phyloP scores from a whole-genome alignment of 2,797 vertebrate species.

The Propithecus deckenii region DNA sequence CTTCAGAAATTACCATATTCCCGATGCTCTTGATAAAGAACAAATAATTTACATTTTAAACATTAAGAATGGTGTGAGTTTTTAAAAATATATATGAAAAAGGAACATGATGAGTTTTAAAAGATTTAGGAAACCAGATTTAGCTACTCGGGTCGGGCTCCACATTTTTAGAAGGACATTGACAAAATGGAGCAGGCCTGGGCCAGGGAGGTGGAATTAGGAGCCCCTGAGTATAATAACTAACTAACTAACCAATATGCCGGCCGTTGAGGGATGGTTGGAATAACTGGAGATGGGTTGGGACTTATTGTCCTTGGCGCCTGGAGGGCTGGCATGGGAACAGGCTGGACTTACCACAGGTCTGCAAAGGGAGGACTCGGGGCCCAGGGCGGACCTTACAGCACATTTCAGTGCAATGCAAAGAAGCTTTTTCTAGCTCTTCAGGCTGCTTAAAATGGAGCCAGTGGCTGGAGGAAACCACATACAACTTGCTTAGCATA shows the following conservation, averaged over 20 bases:
- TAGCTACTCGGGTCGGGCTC: neutral
- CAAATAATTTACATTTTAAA: constrained; percentile 22
- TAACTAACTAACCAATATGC: neutral
- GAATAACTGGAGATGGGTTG: neutral
- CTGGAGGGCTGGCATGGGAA: neutral
- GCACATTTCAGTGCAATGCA: neutral
- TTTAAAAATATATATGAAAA: neutral
- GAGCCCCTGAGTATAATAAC: neutral
- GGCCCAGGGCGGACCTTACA: no score
- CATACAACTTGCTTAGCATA: neutral
- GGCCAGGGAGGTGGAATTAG: neutral
- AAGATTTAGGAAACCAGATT: neutral
- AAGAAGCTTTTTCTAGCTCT: neutral
- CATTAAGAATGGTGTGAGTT: neutral
- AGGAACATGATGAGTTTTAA: neutral
- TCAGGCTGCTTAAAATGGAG: neutral
- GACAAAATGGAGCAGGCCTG: neutral
- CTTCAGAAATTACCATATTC: neutral
- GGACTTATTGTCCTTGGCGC: neutral
- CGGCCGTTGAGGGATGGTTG: neutral
- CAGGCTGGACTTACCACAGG: neutral
- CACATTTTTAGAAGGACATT: neutral
- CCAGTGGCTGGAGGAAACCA: neutral
- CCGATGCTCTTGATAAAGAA: neutral
- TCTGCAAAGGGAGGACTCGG: neutral